Conservation (phyloP, 2,797 vertebrate species). For the Sebastes cheni region DNA sequence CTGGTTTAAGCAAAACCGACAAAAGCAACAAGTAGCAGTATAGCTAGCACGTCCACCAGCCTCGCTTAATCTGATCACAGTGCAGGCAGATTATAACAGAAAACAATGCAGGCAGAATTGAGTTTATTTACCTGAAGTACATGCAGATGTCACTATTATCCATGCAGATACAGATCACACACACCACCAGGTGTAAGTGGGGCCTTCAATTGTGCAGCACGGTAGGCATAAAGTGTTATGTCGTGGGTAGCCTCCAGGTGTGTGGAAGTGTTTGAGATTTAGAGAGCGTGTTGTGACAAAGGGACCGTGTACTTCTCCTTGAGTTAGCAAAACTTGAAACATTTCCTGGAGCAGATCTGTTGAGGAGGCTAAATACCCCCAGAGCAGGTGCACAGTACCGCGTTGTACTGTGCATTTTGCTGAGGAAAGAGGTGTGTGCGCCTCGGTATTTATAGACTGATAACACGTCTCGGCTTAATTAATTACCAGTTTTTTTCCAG, state of each 20-base stretch:
- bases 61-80: background rate
- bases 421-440: slow-evolving; percentile 9
- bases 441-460: slow-evolving; percentile 59
- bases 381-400: slow-evolving; percentile 24
- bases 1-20: background rate
- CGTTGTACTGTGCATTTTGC: slow-evolving; percentile 17
- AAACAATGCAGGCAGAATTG: background rate
- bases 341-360: slow-evolving; percentile 19
- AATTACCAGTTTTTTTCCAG: slow-evolving; percentile 56
- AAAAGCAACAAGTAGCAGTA: background rate
- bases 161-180: background rate
- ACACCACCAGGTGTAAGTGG: background rate
- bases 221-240: background rate
- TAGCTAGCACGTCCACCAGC: background rate
- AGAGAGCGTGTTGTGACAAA: background rate
- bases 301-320: background rate
- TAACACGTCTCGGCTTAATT: slow-evolving; percentile 54
- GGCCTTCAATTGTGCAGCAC: background rate
- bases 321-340: slow-evolving; percentile 16
- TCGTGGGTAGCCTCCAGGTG: slow-evolving; percentile 8
- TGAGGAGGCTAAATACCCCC: slow-evolving; percentile 38
- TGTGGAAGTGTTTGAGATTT: background rate
- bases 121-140: background rate
- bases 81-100: background rate
- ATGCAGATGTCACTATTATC: background rate